Evolutionary conservation across 2,888 invertebrate genomes (phyloP), one percentile per base, ranked within the genome.

Genomic region (Acleris literana): DNA sequence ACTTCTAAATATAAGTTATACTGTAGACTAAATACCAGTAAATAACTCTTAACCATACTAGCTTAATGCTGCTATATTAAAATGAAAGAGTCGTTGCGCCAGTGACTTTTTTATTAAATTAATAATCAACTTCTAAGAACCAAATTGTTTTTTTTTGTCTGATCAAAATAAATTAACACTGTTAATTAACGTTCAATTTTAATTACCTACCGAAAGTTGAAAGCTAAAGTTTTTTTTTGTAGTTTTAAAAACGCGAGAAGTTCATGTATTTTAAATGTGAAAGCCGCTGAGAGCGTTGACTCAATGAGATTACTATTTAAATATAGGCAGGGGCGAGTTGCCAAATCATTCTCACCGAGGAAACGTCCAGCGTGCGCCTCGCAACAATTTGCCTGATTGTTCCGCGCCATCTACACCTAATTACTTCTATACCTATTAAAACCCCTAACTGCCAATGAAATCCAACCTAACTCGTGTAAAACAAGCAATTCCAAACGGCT

Each of bases 251-350:
- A 7, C 79, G 74, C 79, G 78, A 82, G 79, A 84, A 33, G 60
- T 46, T 83, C 80, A 86, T 86, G 89, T 90, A 90, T 90, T 90
- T 90, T 73, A 76, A 83, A 87, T 85, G 83, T 85, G 77, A 86
- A 81, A 86, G 82, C 82, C 81, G 79, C 43, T 81, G 84, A 85
- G 90, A 89, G 85, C 92, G 90, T 91, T 92, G 92, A 91, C 91
- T 91, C 91, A 90, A 84, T 89, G 82, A 88, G 85, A 90, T 90
- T 90, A 89, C 87, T 84, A 87, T 91, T 92, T 92, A 92, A 91
- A 90, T 90, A 88, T 92, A 92, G 92, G 85, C 79, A 85, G 87
- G 86, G 84, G 88, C 86, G 85, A 86, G 85, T 83, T 92, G 92
- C 92, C 92, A 92, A 92, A 90, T 90, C 85, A 65, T 70, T 71